Percentiles rank a stretch among this genome's conserved stretches.
Conservation (phyloP, 92 coral and sea anemone genomes). For the Blastomussa wellsi region DNA sequence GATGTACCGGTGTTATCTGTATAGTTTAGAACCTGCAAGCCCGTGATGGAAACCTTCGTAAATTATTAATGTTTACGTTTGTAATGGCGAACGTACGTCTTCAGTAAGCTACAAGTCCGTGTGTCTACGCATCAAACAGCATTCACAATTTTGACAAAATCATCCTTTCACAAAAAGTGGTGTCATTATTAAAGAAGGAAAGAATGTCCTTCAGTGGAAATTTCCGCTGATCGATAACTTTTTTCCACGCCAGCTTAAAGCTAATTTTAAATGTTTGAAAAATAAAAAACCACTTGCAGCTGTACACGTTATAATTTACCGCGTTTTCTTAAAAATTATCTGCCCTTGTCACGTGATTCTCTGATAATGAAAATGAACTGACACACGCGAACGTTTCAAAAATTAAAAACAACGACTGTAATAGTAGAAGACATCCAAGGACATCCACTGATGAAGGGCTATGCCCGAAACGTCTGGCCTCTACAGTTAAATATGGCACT, state of each 20-base stretch:
- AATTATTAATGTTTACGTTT: not conserved
- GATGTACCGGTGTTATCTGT: not conserved
- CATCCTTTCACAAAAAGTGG: not conserved
- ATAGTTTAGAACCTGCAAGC: not conserved
- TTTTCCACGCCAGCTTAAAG: not conserved
- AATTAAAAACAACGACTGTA: too few relatives aligned
- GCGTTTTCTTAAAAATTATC: not conserved
- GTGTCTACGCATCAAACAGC: too few relatives aligned
- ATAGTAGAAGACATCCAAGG: too few relatives aligned
- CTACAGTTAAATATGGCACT: too few relatives aligned
- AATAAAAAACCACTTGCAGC: not conserved
- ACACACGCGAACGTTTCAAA: not conserved
- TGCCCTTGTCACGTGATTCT: not conserved
- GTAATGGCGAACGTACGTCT: not conserved
- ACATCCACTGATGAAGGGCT: too few relatives aligned
- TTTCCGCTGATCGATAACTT: not conserved
- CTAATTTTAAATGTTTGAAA: not conserved
- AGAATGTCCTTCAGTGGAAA: not conserved
- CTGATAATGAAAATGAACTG: not conserved
- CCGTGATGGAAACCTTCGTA: not conserved
- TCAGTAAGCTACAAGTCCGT: not conserved
- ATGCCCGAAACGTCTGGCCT: too few relatives aligned
- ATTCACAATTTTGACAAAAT: not conserved
- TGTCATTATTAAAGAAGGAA: not conserved
- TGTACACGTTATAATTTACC: not conserved